phyloP scores from a whole-genome alignment of 2,888 invertebrate genomes.

The Gasteruption jaculator region DNA sequence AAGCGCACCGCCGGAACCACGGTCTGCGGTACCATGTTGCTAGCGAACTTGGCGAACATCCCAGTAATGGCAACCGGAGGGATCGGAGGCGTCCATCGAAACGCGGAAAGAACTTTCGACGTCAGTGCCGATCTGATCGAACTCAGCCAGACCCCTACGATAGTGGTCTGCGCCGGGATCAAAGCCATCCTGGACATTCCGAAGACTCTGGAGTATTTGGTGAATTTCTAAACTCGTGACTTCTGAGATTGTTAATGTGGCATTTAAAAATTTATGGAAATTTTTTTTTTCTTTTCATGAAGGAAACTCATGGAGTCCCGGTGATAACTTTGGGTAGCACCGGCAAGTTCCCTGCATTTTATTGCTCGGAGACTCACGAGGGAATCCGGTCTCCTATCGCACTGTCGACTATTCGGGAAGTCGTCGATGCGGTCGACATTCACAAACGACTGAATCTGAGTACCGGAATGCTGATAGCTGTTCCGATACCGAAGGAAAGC shows the following conservation, averaged over 20 bases:
- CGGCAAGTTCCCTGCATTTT: constrained; percentile 87
- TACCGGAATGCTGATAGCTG: constrained; percentile 81
- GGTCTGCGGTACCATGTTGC: constrained; percentile 88
- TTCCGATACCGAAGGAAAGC: constrained; percentile 77
- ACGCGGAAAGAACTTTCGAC: constrained; percentile 82
- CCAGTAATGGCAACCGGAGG: constrained; percentile 93
- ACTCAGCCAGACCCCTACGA: constrained; percentile 78
- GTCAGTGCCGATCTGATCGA: constrained; percentile 93
- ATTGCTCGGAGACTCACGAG: constrained; percentile 71
- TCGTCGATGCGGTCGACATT: constrained; percentile 67
- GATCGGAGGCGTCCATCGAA: constrained; percentile 91
- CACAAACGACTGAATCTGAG: constrained; percentile 56
- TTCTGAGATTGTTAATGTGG: neutral
- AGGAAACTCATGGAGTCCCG: constrained; percentile 95
- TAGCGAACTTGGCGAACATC: constrained; percentile 78
- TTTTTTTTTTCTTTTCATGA: constrained; percentile 17
- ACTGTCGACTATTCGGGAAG: constrained; percentile 60
- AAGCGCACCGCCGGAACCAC: constrained; percentile 86
- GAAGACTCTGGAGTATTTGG: constrained; percentile 89
- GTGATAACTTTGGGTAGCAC: constrained; percentile 73
- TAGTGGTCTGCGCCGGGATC: constrained; percentile 92
- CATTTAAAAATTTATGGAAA: constrained; percentile 1
- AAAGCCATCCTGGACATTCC: constrained; percentile 97
- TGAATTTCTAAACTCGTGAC: constrained; percentile 47
- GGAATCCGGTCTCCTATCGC: constrained; percentile 64